A percentile compares a stretch with the other conserved stretches of the same genome.
phyloP scores from a whole-genome alignment of 2,113 vertebrate species.

The Sinocyclocheilus anophthalmus region DNA sequence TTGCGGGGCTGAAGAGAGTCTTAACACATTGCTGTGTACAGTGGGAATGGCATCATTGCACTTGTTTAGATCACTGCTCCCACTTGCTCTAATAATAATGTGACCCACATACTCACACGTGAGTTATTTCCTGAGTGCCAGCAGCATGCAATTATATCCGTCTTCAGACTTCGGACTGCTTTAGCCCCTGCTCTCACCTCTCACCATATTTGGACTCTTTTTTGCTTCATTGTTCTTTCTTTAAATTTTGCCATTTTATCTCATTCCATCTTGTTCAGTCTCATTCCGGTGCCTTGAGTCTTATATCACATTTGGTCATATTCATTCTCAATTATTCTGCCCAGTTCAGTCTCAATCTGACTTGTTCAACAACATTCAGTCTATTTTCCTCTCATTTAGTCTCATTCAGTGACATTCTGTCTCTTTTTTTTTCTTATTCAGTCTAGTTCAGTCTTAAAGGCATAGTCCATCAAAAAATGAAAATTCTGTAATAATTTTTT shows the following conservation, averaged over 20 bases:
- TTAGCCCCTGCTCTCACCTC: neutral
- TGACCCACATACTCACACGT: conserved; percentile 66
- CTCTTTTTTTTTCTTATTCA: neutral
- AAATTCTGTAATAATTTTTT: neutral
- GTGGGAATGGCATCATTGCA: conserved; percentile 53
- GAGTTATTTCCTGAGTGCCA: conserved; percentile 60
- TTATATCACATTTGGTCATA: too few relatives aligned
- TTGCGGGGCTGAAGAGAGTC: conserved; percentile 18
- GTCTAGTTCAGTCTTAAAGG: neutral
- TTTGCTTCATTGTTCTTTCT: neutral
- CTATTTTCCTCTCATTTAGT: neutral
- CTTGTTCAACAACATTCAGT: neutral
- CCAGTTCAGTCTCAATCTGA: too few relatives aligned
- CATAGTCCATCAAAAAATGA: neutral
- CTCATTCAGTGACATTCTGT: neutral
- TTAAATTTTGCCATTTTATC: neutral
- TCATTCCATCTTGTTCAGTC: neutral
- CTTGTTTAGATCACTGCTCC: conserved; percentile 66
- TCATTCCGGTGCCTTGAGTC: neutral
- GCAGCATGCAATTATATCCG: conserved; percentile 59
- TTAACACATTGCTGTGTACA: conserved; percentile 40
- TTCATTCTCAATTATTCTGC: too few relatives aligned
- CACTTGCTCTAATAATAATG: conserved; percentile 67
- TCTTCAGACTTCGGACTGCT: conserved; percentile 58
- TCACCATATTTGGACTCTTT: neutral